phyloP scores from a whole-genome alignment of 2,888 invertebrate species.

The Marasmarcha lunaedactyla region DNA sequence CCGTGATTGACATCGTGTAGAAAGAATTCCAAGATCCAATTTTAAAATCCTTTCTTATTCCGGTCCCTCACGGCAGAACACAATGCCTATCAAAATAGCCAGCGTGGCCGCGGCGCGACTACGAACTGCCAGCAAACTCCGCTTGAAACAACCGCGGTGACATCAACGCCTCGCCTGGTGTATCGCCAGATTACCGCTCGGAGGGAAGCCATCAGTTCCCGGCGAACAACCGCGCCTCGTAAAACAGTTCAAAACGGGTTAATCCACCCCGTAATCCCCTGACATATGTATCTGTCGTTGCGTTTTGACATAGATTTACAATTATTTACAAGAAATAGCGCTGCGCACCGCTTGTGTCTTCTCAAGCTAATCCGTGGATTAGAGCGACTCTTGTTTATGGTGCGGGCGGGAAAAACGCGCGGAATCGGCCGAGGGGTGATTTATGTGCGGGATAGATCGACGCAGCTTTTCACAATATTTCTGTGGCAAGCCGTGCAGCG shows the following conservation, averaged over 20 bases:
- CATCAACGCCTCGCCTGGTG: slow-evolving; percentile 29
- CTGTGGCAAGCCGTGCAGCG: slow-evolving; percentile 61
- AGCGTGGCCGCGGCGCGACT: slow-evolving; percentile 19
- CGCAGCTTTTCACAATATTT: slow-evolving; percentile 56
- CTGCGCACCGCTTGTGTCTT: slow-evolving; percentile 48
- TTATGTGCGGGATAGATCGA: slow-evolving; percentile 33
- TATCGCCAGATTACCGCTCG: slow-evolving; percentile 45
- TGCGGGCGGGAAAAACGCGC: slow-evolving; percentile 45
- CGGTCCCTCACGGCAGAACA: slow-evolving; percentile 17
- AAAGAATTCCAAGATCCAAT: slow-evolving; percentile 26
- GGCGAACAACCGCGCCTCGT: slow-evolving; percentile 36
- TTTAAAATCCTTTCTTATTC: slow-evolving; percentile 18
- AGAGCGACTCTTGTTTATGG: slow-evolving; percentile 55
- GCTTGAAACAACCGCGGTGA: slow-evolving; percentile 19
- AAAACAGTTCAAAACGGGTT: slow-evolving; percentile 60
- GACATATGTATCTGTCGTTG: slow-evolving; percentile 66
- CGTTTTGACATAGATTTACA: slow-evolving; percentile 70
- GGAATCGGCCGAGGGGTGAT: slow-evolving; percentile 31
- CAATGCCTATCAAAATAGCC: background rate
- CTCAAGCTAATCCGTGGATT: slow-evolving; percentile 58
- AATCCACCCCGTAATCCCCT: slow-evolving; percentile 54
- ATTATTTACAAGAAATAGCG: slow-evolving; percentile 60
- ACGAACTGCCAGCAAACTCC: slow-evolving; percentile 32
- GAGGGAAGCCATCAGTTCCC: slow-evolving; percentile 51
- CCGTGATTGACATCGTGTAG: slow-evolving; percentile 16